These are phyloP conservation scores for Chorisops tibialis DNA, from an alignment of 2,888 invertebrate species.

Conservation along the genomic window DNA sequence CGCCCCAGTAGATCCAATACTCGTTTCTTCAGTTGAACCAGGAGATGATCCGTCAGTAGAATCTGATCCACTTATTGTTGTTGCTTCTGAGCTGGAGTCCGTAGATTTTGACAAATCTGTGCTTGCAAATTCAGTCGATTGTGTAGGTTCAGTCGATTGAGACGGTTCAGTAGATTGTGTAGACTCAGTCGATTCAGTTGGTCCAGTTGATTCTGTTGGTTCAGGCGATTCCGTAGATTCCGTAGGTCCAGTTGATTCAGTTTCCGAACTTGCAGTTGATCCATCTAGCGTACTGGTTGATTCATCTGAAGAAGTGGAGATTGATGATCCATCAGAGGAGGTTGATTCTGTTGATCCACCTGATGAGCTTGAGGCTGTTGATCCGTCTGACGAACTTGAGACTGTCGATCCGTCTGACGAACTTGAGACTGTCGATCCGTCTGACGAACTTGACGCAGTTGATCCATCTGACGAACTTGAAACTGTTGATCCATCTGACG, in stretches of 20 bases:
- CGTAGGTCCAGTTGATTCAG: not conserved
- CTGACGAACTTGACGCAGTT: not conserved
- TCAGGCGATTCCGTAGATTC: conserved; percentile 35
- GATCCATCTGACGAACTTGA: not conserved
- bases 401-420: not conserved
- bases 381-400: conserved; percentile 3
- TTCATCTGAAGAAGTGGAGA: conserved; percentile 23
- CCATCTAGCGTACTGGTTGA: conserved; percentile 30
- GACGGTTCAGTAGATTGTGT: conserved; percentile 31
- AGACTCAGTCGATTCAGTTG: conserved; percentile 37
- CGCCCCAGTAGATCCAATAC: not conserved
- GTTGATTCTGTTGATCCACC: conserved; percentile 18
- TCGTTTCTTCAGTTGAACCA: conserved; percentile 32
- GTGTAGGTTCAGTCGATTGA: conserved; percentile 31
- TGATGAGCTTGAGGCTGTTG: conserved; percentile 23
- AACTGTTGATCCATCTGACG: conserved; percentile 26
- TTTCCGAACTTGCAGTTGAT: conserved; percentile 8
- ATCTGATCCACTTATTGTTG: not conserved
- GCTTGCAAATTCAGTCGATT: conserved; percentile 36
- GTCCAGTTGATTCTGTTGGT: conserved; percentile 9
- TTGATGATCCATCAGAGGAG: conserved; percentile 25
- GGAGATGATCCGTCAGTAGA: conserved; percentile 23
- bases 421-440: not conserved
- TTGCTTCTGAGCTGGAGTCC: not conserved
- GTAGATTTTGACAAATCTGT: conserved; percentile 31